phyloP scores from a whole-genome alignment of 92 coral and sea anemone species.

The Palythoa grandis region DNA sequence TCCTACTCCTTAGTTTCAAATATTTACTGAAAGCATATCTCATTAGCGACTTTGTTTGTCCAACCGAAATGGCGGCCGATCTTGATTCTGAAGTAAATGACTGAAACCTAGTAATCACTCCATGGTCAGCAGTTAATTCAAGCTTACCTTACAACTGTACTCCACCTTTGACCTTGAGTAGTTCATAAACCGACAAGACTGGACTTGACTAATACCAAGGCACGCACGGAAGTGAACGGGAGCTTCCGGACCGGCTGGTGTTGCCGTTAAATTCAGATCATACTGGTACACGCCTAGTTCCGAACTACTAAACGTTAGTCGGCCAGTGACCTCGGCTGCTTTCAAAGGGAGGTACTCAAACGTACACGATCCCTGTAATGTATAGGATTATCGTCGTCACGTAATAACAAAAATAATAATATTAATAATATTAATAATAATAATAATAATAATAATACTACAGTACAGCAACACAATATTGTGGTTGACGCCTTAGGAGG shows the following conservation, averaged over 20 bases:
- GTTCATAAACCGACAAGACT: constrained; percentile 94
- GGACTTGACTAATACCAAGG: constrained; percentile 91
- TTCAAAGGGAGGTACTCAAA: constrained; percentile 98
- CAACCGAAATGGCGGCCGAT: too few species aligned
- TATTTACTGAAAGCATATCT: too few species aligned
- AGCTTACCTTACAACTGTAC: constrained; percentile 89
- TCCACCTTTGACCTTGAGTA: constrained; percentile 96
- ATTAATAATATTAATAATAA: too few species aligned
- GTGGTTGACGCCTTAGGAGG: too few species aligned
- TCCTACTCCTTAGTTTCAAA: too few species aligned
- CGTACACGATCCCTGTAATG: constrained; percentile 89
- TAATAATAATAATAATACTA: too few species aligned
- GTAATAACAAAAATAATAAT: too few species aligned
- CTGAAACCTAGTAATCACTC: too few species aligned
- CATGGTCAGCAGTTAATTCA: background rate
- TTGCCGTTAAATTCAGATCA: constrained; percentile 87
- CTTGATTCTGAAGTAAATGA: too few species aligned
- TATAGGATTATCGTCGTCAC: background rate
- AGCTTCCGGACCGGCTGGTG: constrained; percentile 97
- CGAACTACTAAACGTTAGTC: constrained; percentile 89
- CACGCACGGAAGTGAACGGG: constrained; percentile 95
- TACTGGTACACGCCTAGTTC: constrained; percentile 96
- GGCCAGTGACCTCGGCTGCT: constrained; percentile 90
- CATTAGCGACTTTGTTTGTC: too few species aligned
- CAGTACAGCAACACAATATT: too few species aligned